Evolutionary conservation across 2,797 vertebrate genomes (phyloP).

Genomic region (Syncerus caffer): DNA sequence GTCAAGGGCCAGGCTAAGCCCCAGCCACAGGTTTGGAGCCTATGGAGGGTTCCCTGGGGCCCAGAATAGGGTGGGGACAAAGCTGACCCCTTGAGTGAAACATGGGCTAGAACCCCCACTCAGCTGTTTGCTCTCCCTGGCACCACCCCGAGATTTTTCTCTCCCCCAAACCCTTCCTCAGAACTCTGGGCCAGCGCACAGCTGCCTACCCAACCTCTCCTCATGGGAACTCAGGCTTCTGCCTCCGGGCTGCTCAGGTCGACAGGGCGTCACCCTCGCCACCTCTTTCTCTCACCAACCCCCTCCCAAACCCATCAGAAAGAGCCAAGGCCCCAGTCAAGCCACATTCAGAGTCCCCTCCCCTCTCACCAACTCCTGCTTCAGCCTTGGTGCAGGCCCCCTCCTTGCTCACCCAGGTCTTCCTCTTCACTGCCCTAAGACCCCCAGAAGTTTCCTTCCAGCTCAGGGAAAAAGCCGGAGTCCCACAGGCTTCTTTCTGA

Average conservation of each 20-base stretch:
- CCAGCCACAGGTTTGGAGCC: not conserved
- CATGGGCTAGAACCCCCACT: not conserved
- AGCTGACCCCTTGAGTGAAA: not conserved
- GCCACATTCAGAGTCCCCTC: not conserved
- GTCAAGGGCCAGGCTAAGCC: not conserved
- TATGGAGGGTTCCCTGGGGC: not conserved
- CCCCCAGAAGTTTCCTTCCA: not conserved
- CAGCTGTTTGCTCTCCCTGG: not conserved
- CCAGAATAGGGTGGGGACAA: not conserved
- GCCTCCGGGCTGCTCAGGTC: not conserved
- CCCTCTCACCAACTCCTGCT: too few relatives aligned
- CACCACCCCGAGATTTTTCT: too few relatives aligned
- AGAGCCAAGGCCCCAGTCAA: not conserved
- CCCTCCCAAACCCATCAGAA: not conserved
- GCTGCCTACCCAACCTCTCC: not conserved
- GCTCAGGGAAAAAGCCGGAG: not conserved
- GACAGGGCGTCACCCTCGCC: fast-evolving
- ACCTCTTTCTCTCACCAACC: too few relatives aligned
- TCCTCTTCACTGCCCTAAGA: not conserved
- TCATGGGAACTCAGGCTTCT: not conserved
- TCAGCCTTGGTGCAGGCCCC: not conserved
- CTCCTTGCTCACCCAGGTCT: not conserved
- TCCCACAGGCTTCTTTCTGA: not conserved
- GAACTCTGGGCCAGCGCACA: not conserved
- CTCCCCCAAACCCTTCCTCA: not conserved